A percentile compares a stretch with the other conserved stretches of the same genome.
phyloP scores from a whole-genome alignment of 2,888 invertebrate genomes.

The Apomyelois bistriatella region DNA sequence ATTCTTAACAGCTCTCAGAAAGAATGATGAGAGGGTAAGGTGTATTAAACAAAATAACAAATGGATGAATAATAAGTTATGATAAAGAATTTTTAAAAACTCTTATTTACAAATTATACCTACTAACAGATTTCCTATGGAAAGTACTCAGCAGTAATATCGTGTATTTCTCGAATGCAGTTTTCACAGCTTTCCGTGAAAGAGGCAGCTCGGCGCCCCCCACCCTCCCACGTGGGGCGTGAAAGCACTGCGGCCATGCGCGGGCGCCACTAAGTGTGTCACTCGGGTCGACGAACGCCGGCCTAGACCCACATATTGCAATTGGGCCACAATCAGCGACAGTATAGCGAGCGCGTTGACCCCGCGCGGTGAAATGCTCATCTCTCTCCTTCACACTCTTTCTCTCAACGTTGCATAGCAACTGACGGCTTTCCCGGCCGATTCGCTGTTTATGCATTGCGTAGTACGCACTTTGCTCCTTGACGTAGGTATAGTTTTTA shows the following conservation, averaged over 20 bases:
- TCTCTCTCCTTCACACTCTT: constrained; percentile 76
- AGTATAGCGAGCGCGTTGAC: constrained; percentile 76
- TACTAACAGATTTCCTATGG: not conserved
- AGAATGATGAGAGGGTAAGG: constrained; percentile 10
- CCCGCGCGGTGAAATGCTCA: constrained; percentile 76
- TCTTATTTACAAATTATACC: too few species aligned
- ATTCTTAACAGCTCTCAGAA: constrained; percentile 3
- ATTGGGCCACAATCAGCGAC: constrained; percentile 80
- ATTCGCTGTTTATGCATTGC: constrained; percentile 27
- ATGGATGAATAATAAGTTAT: too few species aligned
- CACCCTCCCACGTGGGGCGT: constrained; percentile 61
- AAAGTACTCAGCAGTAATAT: constrained; percentile 2
- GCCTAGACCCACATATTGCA: constrained; percentile 79
- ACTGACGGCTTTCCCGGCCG: constrained; percentile 60
- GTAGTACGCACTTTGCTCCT: constrained; percentile 23
- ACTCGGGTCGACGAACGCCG: constrained; percentile 79
- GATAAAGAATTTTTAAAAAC: too few species aligned
- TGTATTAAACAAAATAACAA: not conserved
- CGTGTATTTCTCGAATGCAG: constrained; percentile 17
- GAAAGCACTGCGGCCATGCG: constrained; percentile 70
- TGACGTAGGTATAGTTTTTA: constrained; percentile 1
- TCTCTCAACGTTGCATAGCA: constrained; percentile 61
- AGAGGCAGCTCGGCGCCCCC: constrained; percentile 39
- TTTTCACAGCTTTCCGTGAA: constrained; percentile 69
- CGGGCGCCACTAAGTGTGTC: constrained; percentile 72